Base-by-base conservation (phyloP, 2,888 invertebrate genomes). In the Seladonia tumulorum region DNA sequence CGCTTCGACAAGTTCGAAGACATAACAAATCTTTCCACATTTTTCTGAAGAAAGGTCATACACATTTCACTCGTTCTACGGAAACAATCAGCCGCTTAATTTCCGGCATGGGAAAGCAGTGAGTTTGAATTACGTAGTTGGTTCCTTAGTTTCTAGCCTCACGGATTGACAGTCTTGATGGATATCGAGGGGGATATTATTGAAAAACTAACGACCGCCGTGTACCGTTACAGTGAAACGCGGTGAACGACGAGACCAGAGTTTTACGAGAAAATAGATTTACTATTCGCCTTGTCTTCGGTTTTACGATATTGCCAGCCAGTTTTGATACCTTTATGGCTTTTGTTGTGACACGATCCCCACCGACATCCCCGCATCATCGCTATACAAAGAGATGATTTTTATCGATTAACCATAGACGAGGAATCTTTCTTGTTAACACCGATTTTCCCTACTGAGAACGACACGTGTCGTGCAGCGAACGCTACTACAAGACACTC, bases 231-330 rank as follows among this genome's bases (percentile, higher is more conserved):
- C 71, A 18, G 35, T 35, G 70, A 29, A 75, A 73, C 45, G 25
- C 16, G 25, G n/a, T n/a, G 2, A 60, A 22, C 18, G 18, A 53
- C n/a, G 74, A 53, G 49, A 29, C 35, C 39, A 29, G 16, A 57
- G 16, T 84, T 83, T 82, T 83, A 83, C 25, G 82, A 57, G 47
- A 49, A 73, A 49, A 42, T n/a, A 72, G 18, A 82, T 74, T 82
- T 70, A 73, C 3, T 29, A 72, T n/a, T 25, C 42, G 39, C 53
- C 63, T 66, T 72, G 39, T 42, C 18, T n/a, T 63, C 29, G 10
- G 66, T 47, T 83, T 83, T 83, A 83, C 72, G 83, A 76, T 22
- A 25, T n/a, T 72, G 53, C 35, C 29, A 18, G 39, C 12, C 7
- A 5, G 16, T 35, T 47, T 57, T 39, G 70, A 22, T n/a, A 25